phyloP scores from a whole-genome alignment of 2,113 vertebrate species.

The Taxidea taxus region DNA sequence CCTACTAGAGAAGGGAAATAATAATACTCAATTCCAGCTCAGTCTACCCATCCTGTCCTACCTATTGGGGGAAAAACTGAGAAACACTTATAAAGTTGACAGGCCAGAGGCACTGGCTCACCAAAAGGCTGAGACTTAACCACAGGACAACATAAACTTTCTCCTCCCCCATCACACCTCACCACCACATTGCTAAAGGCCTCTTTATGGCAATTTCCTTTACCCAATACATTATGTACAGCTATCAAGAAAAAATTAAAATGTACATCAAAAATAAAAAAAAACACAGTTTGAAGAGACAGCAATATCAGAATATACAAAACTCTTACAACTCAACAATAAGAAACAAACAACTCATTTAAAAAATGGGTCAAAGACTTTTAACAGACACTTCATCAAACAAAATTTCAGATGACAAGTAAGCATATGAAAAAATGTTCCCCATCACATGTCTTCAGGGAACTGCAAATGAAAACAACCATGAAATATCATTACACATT shows the following conservation, averaged over 20 bases:
- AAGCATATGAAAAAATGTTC: neutral
- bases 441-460: neutral
- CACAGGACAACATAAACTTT: neutral
- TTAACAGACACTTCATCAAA: neutral
- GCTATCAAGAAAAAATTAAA: neutral
- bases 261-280: neutral
- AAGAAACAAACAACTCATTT: neutral
- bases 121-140: neutral
- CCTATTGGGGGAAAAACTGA: neutral
- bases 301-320: neutral
- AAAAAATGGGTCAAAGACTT: neutral
- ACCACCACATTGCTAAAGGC: neutral
- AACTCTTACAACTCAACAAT: neutral
- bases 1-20: neutral
- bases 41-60: neutral
- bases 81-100: neutral
- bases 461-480: neutral
- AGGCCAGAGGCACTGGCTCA: neutral
- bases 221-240: neutral
- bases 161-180: neutral
- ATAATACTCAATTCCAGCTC: neutral
- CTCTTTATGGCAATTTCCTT: neutral
- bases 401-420: neutral
- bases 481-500: neutral
- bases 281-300: neutral